Evolutionary conservation across 2,888 invertebrate genomes (phyloP), one percentile per base, ranked within the genome.

Genomic region (Glaucopsyche alexis): DNA sequence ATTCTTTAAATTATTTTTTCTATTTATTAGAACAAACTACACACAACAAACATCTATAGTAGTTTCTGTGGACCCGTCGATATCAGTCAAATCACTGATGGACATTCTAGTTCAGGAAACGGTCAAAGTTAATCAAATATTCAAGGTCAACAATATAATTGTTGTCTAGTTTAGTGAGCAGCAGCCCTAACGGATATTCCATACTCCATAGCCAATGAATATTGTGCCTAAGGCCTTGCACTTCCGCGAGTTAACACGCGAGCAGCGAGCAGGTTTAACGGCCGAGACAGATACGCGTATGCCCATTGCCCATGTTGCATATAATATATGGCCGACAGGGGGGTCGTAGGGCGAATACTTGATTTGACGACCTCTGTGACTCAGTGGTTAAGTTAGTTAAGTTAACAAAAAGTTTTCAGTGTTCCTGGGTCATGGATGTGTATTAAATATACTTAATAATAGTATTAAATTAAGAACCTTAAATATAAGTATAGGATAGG

Each of bases 211-310:
- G 19, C 14, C 29, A 60, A 60, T 86, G 86, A 86, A 86, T 87
- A 87, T 85, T 81, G 81, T 83, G 82, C 80, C 81, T 80, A 81
- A 83, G 76, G 78, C 80, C 76, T 78, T 78, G 79, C 80, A 85
- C 87, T 88, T 88, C 88, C 88, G 87, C 83, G 80, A 82, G 79
- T 81, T 78, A 85, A 83, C 85, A 82, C 82, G 84, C 85, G 77
- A 81, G 76, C 75, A 74, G 19, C 13, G 13, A 29, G 16, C 70
- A 74, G 74, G 77, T 79, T 81, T 81, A 81, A 81, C 76, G 76
- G 78, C 77, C 80, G 73, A 80, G 81, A 75, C 75, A 76, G 75
- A 75, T 74, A 74, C 73, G 72, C 70, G 73, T 19, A 75, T 73
- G 38, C 52, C 38, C 19, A 11, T 73, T 73, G 42, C 52, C 38